Conservation (phyloP, 1,140 invertebrate species). For the Heterodera schachtii region DNA sequence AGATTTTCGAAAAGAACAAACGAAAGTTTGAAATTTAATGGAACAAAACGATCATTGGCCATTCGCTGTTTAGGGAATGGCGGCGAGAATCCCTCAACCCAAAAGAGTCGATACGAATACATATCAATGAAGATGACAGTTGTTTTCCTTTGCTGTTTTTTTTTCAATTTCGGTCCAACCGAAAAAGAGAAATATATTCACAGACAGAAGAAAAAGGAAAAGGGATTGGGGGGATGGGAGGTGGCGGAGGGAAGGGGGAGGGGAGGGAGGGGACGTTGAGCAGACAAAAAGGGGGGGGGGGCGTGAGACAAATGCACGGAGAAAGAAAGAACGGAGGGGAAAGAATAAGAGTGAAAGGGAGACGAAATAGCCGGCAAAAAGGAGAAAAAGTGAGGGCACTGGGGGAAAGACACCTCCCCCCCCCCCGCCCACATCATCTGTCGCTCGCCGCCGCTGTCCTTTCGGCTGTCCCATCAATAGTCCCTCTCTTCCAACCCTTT, state of each 20-base stretch:
- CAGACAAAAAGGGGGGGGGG: background rate
- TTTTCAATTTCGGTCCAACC: background rate
- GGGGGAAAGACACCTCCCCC: background rate
- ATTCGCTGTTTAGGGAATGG: too few species aligned
- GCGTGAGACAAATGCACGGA: background rate
- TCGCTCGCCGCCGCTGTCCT: background rate
- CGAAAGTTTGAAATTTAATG: background rate
- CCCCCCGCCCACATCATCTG: background rate
- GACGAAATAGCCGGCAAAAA: background rate
- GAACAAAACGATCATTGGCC: background rate
- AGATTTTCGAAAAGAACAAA: too few species aligned
- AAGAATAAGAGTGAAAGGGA: background rate
- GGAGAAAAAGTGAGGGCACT: background rate
- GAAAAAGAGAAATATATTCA: background rate
- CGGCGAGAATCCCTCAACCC: too few species aligned
- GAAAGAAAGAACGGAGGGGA: background rate
- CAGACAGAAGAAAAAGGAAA: background rate
- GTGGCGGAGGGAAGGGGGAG: too few species aligned
- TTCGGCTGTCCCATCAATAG: background rate
- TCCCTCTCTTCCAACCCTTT: background rate
- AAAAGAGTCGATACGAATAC: too few species aligned
- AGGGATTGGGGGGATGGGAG: background rate
- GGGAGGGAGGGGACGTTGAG: background rate
- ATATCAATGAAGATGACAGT: too few species aligned
- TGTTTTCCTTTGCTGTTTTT: background rate